Evolutionary conservation across 1,140 invertebrate species (phyloP).

Genomic region (Eumeta japonica): DNA sequence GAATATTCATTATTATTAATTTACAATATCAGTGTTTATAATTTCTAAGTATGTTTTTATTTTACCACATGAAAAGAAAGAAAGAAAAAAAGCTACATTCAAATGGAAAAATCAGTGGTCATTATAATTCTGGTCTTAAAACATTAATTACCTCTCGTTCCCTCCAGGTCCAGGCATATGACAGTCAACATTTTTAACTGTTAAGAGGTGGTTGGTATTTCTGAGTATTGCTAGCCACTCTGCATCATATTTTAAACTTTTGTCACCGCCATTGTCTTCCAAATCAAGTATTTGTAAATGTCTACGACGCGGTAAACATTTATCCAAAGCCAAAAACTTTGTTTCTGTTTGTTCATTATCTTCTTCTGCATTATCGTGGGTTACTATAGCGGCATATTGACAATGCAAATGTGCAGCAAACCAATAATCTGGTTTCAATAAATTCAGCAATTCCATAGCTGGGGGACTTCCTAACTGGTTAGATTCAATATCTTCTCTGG

Average conservation of each 20-base stretch:
- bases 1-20: background rate
- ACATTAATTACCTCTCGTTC: constrained; percentile 66
- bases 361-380: constrained; percentile 60
- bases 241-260: constrained; percentile 79
- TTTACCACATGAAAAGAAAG: background rate
- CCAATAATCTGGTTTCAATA: constrained; percentile 87
- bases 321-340: constrained; percentile 94
- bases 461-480: constrained; percentile 83
- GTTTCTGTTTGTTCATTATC: constrained; percentile 59
- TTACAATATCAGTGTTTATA: no score
- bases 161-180: constrained; percentile 80
- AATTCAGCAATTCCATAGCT: constrained; percentile 74
- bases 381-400: constrained; percentile 87
- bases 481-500: constrained; percentile 76
- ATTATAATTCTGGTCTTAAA: no score
- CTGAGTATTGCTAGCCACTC: constrained; percentile 91
- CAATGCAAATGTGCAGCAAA: constrained; percentile 97
- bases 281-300: constrained; percentile 69
- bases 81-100: no score
- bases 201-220: constrained; percentile 85
- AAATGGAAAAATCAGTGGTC: no score
- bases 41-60: background rate
- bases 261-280: constrained; percentile 57
- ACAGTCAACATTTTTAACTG: constrained; percentile 64
- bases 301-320: constrained; percentile 85